Base-by-base conservation (phyloP, 2,113 vertebrate species). In the Pungitius pungitius region DNA sequence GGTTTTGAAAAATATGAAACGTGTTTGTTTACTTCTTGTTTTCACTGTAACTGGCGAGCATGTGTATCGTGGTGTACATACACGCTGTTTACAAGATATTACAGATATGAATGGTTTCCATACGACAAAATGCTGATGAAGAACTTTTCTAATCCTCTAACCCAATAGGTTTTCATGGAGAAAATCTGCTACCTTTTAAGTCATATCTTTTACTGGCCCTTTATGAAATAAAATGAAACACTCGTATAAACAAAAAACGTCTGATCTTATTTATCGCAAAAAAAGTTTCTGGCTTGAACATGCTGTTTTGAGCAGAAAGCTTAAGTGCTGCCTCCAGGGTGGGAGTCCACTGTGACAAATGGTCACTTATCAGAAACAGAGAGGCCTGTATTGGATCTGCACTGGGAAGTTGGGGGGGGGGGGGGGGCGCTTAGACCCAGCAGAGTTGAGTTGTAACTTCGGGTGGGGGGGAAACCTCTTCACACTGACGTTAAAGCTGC, bases 331-430 rank as follows among this genome's bases (percentile, higher is more conserved):
- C 70, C 73, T 76, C 30, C 51, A 69, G 69, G 61, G 75, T 47
- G 30, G 62, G 62, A 69, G 57, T 39, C 64, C 54, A 77, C 54
- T 56, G 56, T 75, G 63, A 88, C 66, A 81, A 83, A 86, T 54
- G 73, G 78, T 85, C 68, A 63, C 77, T 82, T 87, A 87, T 86
- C 68, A 87, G 83, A 80, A 82, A 85, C 64, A 68, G 57, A 77
- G 71, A n/a, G 1, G 74, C 42, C 78, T 70, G 75, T 59, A 67
- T 68, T 67, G 54, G 56, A 75, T 69, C 68, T 69, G 74, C 67
- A 79, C 65, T 24, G n/a, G n/a, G n/a, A n/a, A n/a, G n/a, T n/a
- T 35, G 51, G 47, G 47, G 67, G 13, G 49, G 56, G 49, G 56
- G 49, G 57, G 71, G 71, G 5, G 39, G 58, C 62, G 75, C 30